These are phyloP conservation scores for Enoplosus armatus DNA, from an alignment of 2,797 vertebrate genomes.

Conservation along the genomic window DNA sequence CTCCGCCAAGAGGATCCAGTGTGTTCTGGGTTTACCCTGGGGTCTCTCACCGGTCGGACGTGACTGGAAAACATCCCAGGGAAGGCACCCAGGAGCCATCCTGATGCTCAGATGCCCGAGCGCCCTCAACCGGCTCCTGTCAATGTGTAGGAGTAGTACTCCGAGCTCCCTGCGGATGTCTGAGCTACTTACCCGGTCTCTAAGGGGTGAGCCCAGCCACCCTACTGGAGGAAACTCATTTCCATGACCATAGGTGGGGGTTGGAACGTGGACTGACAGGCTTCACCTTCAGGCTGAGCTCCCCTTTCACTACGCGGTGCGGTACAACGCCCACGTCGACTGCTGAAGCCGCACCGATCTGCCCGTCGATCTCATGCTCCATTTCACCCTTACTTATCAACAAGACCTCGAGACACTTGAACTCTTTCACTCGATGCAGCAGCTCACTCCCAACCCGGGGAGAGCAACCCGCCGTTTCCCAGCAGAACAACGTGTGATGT, in stretches of 20 bases:
- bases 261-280: background rate
- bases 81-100: background rate
- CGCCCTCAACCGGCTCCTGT: background rate
- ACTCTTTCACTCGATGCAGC: background rate
- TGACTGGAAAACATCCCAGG: background rate
- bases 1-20: background rate
- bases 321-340: background rate
- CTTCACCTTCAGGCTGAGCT: too few relatives aligned
- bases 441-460: too few relatives aligned
- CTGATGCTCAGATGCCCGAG: background rate
- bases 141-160: too few relatives aligned
- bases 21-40: background rate
- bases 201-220: background rate
- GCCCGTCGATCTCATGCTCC: background rate
- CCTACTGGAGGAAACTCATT: too few relatives aligned
- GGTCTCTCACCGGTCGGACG: background rate
- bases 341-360: background rate
- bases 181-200: background rate
- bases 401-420: background rate
- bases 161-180: background rate
- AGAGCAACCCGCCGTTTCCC: too few relatives aligned
- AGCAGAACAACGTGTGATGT: background rate
- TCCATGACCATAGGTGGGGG: too few relatives aligned
- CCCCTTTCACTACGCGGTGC: too few relatives aligned
- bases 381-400: background rate